These are phyloP conservation scores for Cephus nigrinus DNA, from an alignment of 2,888 invertebrate genomes.

Conservation along the genomic window DNA sequence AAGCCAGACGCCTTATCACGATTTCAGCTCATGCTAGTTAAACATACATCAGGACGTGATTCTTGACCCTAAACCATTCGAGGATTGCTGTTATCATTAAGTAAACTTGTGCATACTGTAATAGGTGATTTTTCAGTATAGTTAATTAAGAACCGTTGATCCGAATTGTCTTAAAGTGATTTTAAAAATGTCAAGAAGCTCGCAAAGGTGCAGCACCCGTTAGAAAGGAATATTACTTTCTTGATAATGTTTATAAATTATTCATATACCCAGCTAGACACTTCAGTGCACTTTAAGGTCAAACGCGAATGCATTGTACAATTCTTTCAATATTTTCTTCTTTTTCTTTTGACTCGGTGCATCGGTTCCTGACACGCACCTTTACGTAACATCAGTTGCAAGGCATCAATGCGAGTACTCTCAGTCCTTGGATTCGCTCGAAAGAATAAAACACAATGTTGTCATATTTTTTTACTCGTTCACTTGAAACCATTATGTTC, in stretches of 20 bases:
- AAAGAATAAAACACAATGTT: background rate
- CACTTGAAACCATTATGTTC: background rate
- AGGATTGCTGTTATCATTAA: background rate
- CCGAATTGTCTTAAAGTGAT: background rate
- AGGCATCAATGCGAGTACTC: background rate
- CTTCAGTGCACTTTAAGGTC: background rate
- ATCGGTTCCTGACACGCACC: background rate
- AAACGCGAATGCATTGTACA: background rate
- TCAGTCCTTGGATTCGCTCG: background rate
- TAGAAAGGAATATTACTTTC: background rate
- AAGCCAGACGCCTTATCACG: constrained; percentile 41
- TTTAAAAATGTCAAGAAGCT: background rate
- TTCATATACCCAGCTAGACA: background rate
- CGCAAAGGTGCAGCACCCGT: background rate
- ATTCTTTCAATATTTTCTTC: background rate
- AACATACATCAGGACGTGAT: background rate
- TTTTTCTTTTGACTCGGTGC: background rate
- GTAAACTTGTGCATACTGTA: background rate
- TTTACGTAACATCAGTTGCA: background rate
- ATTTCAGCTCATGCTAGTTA: background rate
- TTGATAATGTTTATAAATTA: background rate
- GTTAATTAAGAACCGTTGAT: background rate
- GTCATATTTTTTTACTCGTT: background rate
- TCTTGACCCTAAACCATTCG: background rate
- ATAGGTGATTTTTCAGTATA: background rate